phyloP scores from a whole-genome alignment of 2,797 vertebrate species.

The Anguilla obscura region DNA sequence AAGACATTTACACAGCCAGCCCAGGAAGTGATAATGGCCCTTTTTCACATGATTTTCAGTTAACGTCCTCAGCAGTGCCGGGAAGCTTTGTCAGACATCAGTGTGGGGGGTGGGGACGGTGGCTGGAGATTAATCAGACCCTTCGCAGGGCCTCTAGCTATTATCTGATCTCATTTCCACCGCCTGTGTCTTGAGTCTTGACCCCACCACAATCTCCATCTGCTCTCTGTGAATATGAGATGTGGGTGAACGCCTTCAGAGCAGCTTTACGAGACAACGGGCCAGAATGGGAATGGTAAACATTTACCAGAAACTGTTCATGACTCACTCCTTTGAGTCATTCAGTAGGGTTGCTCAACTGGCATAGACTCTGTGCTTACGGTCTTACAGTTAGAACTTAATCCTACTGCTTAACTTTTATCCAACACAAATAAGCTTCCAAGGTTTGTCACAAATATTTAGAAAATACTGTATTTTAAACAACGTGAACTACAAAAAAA shows the following conservation, averaged over 20 bases:
- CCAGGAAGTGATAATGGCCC: not conserved
- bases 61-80: slow-evolving; percentile 57
- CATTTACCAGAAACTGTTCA: slow-evolving; percentile 23
- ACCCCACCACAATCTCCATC: slow-evolving; percentile 60
- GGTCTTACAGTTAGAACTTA: not conserved
- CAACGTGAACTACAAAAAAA: slow-evolving; percentile 18
- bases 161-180: slow-evolving; percentile 60
- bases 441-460: not conserved
- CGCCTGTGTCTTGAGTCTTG: slow-evolving; percentile 60
- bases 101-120: slow-evolving; percentile 33
- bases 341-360: slow-evolving; percentile 5
- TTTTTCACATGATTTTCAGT: slow-evolving; percentile 67
- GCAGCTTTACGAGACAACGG: not conserved
- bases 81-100: slow-evolving; percentile 42
- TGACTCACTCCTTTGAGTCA: slow-evolving; percentile 53
- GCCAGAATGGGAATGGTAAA: not conserved
- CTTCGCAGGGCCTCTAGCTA: slow-evolving; percentile 54
- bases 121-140: slow-evolving; percentile 55
- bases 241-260: not conserved
- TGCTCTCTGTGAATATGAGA: slow-evolving; percentile 64
- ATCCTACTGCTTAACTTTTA: not conserved
- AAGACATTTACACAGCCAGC: slow-evolving; percentile 58
- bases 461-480: not conserved
- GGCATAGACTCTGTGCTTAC: not conserved
- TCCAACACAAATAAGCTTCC: not conserved